phyloP scores from a whole-genome alignment of 2,888 invertebrate species.

The Steinernema scapterisci region DNA sequence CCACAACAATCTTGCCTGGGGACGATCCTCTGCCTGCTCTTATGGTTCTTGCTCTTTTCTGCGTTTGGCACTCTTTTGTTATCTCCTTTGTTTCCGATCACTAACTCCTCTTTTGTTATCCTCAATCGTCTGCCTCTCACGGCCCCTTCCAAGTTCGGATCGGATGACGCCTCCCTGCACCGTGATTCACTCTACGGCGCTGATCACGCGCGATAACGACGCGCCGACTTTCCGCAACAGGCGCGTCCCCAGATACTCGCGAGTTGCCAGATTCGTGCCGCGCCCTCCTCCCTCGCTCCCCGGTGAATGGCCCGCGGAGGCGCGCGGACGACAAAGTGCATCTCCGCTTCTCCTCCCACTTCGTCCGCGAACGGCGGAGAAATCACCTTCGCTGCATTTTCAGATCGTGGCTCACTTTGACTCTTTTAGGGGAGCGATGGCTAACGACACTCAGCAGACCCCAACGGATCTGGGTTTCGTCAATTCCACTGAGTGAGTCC shows the following conservation, averaged over 20 bases:
- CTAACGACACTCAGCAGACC: no score
- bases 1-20: no score
- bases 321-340: background rate
- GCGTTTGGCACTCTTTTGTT: background rate
- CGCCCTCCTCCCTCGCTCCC: background rate
- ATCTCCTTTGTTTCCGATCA: background rate
- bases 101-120: background rate
- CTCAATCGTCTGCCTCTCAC: background rate
- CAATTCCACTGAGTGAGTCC: no score
- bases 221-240: background rate
- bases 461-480: no score
- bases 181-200: background rate
- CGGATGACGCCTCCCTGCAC: background rate
- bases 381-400: background rate
- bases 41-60: no score
- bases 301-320: background rate
- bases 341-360: constrained; percentile 16
- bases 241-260: background rate
- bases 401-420: background rate
- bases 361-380: background rate
- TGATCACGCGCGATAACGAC: constrained; percentile 12
- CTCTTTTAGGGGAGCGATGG: background rate
- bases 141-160: background rate
- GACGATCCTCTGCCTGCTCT: no score
- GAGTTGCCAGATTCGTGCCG: background rate